phyloP scores from a whole-genome alignment of 2,888 invertebrate genomes.

The Andrena dorsata region DNA sequence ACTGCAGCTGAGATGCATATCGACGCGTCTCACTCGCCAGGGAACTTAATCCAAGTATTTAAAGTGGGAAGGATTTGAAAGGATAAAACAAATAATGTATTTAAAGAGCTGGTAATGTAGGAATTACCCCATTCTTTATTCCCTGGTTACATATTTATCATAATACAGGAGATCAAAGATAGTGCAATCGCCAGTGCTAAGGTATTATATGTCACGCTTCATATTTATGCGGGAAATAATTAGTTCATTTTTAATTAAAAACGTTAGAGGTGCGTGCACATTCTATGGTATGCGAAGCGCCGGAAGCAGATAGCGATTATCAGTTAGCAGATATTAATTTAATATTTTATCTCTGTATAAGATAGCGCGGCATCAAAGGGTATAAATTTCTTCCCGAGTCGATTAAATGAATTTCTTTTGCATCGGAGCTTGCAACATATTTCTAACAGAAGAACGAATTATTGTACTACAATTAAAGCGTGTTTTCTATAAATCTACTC shows the following conservation, averaged over 20 bases:
- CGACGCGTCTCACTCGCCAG: too few species aligned
- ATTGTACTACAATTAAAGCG: background rate
- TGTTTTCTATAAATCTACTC: background rate
- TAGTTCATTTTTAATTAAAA: background rate
- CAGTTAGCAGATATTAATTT: constrained; percentile 4
- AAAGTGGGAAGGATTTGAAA: too few species aligned
- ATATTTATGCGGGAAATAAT: background rate
- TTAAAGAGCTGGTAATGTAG: too few species aligned
- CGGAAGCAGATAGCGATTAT: background rate
- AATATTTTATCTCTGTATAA: constrained; percentile 3
- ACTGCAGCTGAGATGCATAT: background rate
- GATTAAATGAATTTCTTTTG: background rate
- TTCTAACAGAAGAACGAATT: background rate
- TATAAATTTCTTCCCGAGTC: background rate
- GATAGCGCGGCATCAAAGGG: too few species aligned
- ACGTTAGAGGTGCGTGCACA: background rate
- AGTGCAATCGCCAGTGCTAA: too few species aligned
- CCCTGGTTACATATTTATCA: too few species aligned
- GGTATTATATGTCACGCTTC: background rate
- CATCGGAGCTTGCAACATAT: background rate
- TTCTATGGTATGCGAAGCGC: background rate
- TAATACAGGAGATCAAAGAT: too few species aligned
- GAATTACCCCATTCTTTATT: too few species aligned
- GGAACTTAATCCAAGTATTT: too few species aligned
- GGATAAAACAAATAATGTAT: too few species aligned